These are phyloP conservation scores for Delphinapterus leucas DNA, from an alignment of 2,113 vertebrate species.

Conservation along the genomic window DNA sequence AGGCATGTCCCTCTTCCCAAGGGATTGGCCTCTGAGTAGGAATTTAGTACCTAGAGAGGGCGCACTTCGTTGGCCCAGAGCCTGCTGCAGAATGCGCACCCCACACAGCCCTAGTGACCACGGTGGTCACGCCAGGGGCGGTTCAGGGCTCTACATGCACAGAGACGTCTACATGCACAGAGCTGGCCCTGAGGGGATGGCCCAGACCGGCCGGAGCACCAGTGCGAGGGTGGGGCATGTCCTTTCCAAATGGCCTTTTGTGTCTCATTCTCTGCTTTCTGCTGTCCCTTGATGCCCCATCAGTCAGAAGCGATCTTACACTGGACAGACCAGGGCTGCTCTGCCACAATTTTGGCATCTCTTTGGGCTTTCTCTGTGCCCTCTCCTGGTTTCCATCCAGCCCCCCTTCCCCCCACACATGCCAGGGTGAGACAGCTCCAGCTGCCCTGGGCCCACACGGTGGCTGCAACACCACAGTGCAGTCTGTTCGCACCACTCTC, in stretches of 20 bases:
- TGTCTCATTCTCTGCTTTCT: neutral
- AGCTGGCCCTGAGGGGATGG: too few relatives aligned
- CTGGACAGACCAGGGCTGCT: neutral
- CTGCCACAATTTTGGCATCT: rapidly evolving
- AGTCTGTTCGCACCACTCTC: neutral
- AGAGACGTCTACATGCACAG: neutral
- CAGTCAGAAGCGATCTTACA: neutral
- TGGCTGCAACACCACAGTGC: rapidly evolving
- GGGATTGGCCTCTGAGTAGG: neutral
- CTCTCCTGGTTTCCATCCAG: neutral
- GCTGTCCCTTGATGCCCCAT: neutral
- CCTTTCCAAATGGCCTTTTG: neutral
- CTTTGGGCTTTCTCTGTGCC: neutral
- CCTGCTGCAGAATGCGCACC: neutral
- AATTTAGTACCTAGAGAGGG: neutral
- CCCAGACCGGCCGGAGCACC: too few relatives aligned
- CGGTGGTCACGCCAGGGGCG: rapidly evolving
- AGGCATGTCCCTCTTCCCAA: rapidly evolving
- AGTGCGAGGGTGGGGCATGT: too few relatives aligned
- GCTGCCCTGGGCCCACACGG: rapidly evolving
- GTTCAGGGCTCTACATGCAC: neutral
- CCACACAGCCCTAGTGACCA: rapidly evolving
- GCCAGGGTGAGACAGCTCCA: rapidly evolving
- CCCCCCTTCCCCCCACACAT: rapidly evolving
- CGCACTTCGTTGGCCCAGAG: rapidly evolving